Percentiles rank a stretch among this genome's conserved stretches.
Conservation (phyloP, 2,888 invertebrate species). For the Oasisia sp. region DNA sequence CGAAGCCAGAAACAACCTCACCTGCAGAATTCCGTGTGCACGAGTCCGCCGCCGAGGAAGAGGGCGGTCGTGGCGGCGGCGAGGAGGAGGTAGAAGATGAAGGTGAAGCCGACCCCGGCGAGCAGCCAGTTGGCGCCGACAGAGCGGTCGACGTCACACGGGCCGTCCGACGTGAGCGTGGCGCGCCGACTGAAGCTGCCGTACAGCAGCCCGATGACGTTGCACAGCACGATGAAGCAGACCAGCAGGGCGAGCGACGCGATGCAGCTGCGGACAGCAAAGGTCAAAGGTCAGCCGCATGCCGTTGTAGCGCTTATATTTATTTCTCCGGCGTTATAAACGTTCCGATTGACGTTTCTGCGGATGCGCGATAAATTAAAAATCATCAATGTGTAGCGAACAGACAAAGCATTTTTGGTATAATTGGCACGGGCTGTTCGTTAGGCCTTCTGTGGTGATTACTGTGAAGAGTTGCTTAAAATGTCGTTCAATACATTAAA, state of each 20-base stretch:
- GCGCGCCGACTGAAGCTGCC: neutral
- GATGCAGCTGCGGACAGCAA: neutral
- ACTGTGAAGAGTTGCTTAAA: no score
- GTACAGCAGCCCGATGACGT: neutral
- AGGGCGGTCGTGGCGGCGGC: slow-evolving; percentile 52
- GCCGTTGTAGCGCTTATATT: no score
- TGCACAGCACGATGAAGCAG: neutral
- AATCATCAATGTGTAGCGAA: no score
- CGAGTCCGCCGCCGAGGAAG: slow-evolving; percentile 53
- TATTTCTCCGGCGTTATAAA: no score
- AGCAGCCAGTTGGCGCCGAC: slow-evolving; percentile 34
- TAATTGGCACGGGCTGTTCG: no score
- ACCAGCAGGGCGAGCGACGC: neutral
- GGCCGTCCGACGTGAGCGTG: neutral
- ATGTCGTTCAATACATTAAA: no score
- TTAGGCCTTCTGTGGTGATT: no score
- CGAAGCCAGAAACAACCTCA: neutral
- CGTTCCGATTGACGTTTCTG: no score
- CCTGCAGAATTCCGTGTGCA: slow-evolving; percentile 52
- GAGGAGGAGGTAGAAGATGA: slow-evolving; percentile 56
- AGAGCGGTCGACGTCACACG: slow-evolving; percentile 21
- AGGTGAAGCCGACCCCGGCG: slow-evolving; percentile 57
- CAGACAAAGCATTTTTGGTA: no score
- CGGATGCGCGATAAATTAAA: no score
- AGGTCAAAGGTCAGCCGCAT: neutral